Conservation (phyloP, 2,888 invertebrate genomes). For the Eupithecia insigniata region DNA sequence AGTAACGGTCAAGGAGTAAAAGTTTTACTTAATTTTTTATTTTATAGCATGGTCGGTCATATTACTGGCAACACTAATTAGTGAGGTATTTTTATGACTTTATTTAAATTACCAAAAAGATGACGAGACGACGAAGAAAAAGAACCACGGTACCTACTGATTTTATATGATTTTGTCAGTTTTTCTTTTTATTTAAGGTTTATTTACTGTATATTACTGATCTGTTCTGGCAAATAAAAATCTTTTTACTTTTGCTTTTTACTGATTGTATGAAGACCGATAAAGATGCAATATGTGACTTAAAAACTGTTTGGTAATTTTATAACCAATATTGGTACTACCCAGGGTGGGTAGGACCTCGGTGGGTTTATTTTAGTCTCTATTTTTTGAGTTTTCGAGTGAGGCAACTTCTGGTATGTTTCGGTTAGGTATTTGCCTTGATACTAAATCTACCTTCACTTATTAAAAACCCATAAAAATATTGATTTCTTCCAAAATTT, state of each 20-base stretch:
- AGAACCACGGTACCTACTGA: not conserved
- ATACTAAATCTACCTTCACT: not conserved
- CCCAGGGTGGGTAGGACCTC: no score
- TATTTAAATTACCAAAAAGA: conserved; percentile 21
- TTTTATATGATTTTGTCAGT: no score
- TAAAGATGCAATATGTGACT: not conserved
- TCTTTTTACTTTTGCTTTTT: no score
- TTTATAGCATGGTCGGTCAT: conserved; percentile 22
- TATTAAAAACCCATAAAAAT: not conserved
- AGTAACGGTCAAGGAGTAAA: not conserved
- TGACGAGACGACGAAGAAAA: not conserved
- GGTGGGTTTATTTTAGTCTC: not conserved
- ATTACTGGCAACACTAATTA: conserved; percentile 23
- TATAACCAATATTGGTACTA: not conserved
- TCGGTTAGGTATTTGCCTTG: not conserved
- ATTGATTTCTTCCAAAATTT: not conserved
- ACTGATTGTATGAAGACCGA: not conserved
- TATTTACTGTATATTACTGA: no score
- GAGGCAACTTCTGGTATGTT: not conserved
- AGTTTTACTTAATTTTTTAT: conserved; percentile 2
- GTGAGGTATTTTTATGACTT: conserved; percentile 26
- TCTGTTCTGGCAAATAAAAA: no score
- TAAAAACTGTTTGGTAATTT: not conserved
- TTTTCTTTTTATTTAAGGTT: no score
- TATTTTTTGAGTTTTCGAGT: not conserved